Evolutionary conservation across 2,888 invertebrate genomes (phyloP), one percentile per base, ranked within the genome.

Genomic region (Macroteleia sp.): DNA sequence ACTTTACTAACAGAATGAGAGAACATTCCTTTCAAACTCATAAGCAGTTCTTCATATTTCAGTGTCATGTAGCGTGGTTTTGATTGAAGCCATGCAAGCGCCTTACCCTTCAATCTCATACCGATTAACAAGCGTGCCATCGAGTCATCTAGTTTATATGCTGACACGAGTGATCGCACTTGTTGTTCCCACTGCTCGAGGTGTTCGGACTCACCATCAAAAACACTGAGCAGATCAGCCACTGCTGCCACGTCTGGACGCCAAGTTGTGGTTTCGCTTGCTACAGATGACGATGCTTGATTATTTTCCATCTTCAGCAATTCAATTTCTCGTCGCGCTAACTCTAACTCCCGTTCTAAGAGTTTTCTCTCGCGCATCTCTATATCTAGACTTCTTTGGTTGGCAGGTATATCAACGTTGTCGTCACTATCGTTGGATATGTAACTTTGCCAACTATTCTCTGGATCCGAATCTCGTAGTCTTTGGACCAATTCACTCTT

Each of bases 91-190:
- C 32, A 50, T 6, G 30, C 48, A 14, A 12, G 9, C 1, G 48
- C 48, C 1, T 32, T 30, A 10, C 48, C 48, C 10, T 50, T 34
- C n/a, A 52, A 12, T 3, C 52, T 17, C 32, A 52, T 52, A 20
- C 52, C 17, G n/a, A 52, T 12, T 20, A 52, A 12, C 9, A 52
- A 10, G 10, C 16, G 14, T 3, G 30, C 17, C 3, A 16, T 5
- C 3, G 16, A 30, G 12, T 48, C 17, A 52, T 34, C 12, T 19
- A 52, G 34, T 12, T 34, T 10, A 52, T 52, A 52, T 8, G 30
- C 4, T 30, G 4, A 4, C 9, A 8, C 9, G 8, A 30, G 9
- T 4, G 9, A 30, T 10, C 9, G 30, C 9, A 30, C 8, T 30
- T 10, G 30, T 30, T 30, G 4, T 2, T 8, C 9, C 30, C 30